phyloP scores from a whole-genome alignment of 2,113 vertebrate species.

The Percopsis transmontana region DNA sequence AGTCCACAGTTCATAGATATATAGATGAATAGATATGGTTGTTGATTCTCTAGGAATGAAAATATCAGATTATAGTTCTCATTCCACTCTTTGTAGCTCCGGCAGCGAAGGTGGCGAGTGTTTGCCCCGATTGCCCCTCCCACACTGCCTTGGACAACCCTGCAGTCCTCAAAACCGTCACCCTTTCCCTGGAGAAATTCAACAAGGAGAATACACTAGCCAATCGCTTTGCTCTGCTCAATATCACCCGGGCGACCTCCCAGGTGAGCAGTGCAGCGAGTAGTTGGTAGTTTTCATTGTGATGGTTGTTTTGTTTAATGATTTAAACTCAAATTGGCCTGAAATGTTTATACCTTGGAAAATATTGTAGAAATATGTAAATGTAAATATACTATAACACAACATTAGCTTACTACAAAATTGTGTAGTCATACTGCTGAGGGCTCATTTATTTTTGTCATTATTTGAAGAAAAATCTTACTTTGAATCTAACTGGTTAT shows the following conservation, averaged over 20 bases:
- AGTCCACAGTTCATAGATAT: too few species aligned
- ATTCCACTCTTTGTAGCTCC: constrained; percentile 51
- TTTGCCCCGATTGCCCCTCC: constrained; percentile 67
- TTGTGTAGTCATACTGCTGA: too few species aligned
- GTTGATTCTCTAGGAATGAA: not conserved
- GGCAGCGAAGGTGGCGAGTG: accelerated
- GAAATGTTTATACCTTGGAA: too few species aligned
- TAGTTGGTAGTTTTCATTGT: too few species aligned
- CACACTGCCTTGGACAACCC: not conserved
- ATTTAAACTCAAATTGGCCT: too few species aligned
- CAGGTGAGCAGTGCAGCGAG: constrained; percentile 45
- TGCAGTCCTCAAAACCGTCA: constrained; percentile 31
- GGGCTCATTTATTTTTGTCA: too few species aligned
- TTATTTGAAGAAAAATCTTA: too few species aligned
- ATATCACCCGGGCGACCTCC: constrained; percentile 43
- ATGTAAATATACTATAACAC: too few species aligned
- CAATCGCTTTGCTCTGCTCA: constrained; percentile 63
- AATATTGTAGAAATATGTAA: too few species aligned
- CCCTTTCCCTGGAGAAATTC: constrained; percentile 66
- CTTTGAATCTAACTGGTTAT: too few species aligned
- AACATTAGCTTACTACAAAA: too few species aligned
- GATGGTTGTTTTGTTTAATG: too few species aligned
- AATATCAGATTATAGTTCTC: not conserved
- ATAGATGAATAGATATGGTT: constrained; percentile 3
- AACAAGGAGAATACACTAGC: constrained; percentile 60